A percentile compares a stretch with the other conserved stretches of the same genome.
Evolutionary conservation across 2,113 vertebrate genomes (phyloP).

Genomic region (Vidua macroura): DNA sequence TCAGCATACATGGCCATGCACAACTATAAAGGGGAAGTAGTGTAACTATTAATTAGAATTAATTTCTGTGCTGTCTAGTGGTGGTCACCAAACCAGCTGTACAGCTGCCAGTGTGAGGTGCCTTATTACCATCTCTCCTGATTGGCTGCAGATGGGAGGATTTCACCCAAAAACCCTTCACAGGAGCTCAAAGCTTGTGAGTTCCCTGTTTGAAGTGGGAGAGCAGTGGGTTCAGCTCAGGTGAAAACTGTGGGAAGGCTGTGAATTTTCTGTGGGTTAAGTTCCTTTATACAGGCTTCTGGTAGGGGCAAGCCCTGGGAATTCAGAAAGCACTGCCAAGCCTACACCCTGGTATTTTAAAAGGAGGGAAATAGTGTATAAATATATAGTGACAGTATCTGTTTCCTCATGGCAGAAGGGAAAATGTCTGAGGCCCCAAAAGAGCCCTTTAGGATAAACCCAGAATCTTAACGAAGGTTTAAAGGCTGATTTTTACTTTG

Average conservation of each 20-base stretch:
- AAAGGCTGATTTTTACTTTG: neutral
- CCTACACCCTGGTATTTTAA: neutral
- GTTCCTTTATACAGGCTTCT: neutral
- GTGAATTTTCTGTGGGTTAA: neutral
- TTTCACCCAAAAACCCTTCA: neutral
- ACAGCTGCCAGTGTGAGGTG: neutral
- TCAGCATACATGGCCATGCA: fast-evolving
- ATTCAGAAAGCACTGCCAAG: neutral
- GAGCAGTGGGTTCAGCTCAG: neutral
- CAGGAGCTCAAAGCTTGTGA: neutral
- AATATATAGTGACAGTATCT: neutral
- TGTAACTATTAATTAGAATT: neutral
- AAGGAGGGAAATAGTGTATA: neutral
- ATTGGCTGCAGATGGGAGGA: neutral
- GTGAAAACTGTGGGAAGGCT: neutral
- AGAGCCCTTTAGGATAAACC: neutral
- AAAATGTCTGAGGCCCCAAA: neutral
- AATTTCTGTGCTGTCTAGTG: neutral
- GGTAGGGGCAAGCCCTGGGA: neutral
- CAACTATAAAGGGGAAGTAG: neutral
- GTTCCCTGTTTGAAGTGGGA: neutral
- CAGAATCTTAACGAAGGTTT: neutral
- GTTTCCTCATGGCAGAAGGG: neutral
- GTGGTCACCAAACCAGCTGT: neutral
- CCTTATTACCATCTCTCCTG: neutral